Base-by-base conservation (phyloP, 1,140 invertebrate genomes). In the Formica exsecta region DNA sequence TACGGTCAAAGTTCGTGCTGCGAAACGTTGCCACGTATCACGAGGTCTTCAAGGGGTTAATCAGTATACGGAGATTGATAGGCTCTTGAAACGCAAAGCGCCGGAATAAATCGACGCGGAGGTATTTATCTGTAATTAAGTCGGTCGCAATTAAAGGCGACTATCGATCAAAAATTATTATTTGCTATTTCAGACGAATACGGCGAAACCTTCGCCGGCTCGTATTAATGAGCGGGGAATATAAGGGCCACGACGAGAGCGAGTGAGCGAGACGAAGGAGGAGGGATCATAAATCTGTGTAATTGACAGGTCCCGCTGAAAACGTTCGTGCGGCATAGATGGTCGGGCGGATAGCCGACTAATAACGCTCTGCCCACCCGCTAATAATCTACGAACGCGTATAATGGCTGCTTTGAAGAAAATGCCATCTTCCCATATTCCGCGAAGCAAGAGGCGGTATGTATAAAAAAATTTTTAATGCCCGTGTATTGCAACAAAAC, bases 271-370 rank as follows among this genome's bases (percentile, higher is more conserved):
- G 61, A 54, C 51, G 44, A 71, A 77, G 66, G 59, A 66, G 81
- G 64, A 87, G 73, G 32, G 61, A 91, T 93, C 92, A 90, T 93
- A 93, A 93, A 93, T 93, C 92, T 92, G 92, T 92, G 91, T 93
- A 93, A 93, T 93, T 93, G 92, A 93, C 92, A 93, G 91, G 86
- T 89, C 75, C 85, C 70, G 89, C 80, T 73, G 88, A 90, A 90
- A 80, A 85, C 70, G 88, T 81, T 90, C 77, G 59, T 87, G 85
- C 80, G 71, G 71, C 86, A 87, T 90, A 91, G 90, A 91, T 88
- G 88, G 80, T 74, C 76, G 87, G 64, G 65, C 68, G 86, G 92
- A 92, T 89, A 85, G 75, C 86, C 75, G 57, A 75, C 88, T 90
- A 90, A 90, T 90, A 90, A 87, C 71, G 88, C 80, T 73, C 75